Conservation (phyloP, 2,797 vertebrate genomes). For the Vultur gryphus region DNA sequence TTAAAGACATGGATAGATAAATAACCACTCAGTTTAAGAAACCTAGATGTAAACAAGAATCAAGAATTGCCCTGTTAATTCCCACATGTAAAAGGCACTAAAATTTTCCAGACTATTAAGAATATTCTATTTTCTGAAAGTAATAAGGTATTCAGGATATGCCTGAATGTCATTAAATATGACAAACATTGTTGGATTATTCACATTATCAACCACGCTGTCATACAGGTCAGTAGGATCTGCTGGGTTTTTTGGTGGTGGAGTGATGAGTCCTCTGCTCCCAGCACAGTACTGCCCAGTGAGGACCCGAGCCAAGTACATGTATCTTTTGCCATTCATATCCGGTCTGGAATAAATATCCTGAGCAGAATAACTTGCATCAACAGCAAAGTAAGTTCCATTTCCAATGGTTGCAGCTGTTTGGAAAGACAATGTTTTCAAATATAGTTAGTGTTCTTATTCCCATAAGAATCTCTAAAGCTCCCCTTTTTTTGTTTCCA, state of each 20-base stretch:
- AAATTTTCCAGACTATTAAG: not conserved
- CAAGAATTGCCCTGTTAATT: not conserved
- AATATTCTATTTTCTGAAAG: conserved; percentile 66
- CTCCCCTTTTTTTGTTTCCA: not conserved
- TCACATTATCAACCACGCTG: conserved; percentile 75
- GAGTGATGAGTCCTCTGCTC: conserved; percentile 9
- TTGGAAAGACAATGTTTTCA: conserved; percentile 11
- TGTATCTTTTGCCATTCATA: conserved; percentile 63
- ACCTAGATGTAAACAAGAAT: not conserved
- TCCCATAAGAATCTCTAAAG: not conserved
- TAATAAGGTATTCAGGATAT: conserved; percentile 91
- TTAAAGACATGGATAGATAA: not conserved
- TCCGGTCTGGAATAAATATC: conserved; percentile 78
- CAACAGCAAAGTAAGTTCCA: conserved; percentile 87
- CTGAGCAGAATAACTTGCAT: conserved; percentile 76
- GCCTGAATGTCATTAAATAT: conserved; percentile 86
- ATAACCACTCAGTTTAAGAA: not conserved
- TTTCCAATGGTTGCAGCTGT: conserved; percentile 79
- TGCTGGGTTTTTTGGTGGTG: conserved; percentile 70
- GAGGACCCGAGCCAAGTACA: conserved; percentile 88
- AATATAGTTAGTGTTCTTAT: not conserved
- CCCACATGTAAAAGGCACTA: not conserved
- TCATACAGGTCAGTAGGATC: conserved; percentile 69
- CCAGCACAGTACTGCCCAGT: conserved; percentile 77
- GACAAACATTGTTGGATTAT: conserved; percentile 75